Percentiles rank a stretch among this genome's conserved stretches.
Evolutionary conservation across 2,797 vertebrate species (phyloP).

Genomic region (Falco cherrug): DNA sequence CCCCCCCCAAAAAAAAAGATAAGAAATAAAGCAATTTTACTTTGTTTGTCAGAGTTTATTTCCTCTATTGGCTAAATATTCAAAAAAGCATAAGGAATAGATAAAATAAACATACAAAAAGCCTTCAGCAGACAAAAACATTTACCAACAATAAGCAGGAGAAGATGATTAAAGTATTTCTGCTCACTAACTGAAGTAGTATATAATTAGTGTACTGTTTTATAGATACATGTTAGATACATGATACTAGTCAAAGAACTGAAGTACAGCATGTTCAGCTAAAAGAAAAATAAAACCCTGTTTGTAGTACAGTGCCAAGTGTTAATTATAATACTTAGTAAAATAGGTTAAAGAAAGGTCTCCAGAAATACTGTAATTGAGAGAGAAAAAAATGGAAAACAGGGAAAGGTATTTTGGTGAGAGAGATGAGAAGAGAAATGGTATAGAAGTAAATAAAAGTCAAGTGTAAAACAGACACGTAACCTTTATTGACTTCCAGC

Average conservation of each 20-base stretch:
- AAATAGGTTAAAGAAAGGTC: conserved; percentile 19
- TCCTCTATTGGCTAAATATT: not conserved
- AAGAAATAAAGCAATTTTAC: not conserved
- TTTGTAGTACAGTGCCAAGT: not conserved
- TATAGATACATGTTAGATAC: not conserved
- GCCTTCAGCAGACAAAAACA: not conserved
- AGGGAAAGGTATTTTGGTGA: not conserved
- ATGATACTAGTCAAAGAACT: not conserved
- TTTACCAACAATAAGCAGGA: not conserved
- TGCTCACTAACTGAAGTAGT: not conserved
- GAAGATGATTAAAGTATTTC: not conserved
- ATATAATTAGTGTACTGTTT: not conserved
- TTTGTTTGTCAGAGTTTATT: not conserved
- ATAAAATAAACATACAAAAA: conserved; percentile 18
- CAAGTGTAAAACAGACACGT: not conserved
- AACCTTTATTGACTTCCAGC: not conserved
- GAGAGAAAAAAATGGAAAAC: not conserved
- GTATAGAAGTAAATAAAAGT: not conserved
- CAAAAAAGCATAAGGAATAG: not conserved
- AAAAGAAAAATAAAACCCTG: not conserved
- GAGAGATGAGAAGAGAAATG: not conserved
- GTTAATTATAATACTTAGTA: not conserved
- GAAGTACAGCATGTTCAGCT: not conserved
- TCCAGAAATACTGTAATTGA: conserved; percentile 24
- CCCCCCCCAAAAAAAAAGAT: not conserved